Percentiles rank a stretch among this genome's conserved stretches.
Evolutionary conservation across 2,888 invertebrate species (phyloP).

Genomic region (Perizoma flavofasciatum): DNA sequence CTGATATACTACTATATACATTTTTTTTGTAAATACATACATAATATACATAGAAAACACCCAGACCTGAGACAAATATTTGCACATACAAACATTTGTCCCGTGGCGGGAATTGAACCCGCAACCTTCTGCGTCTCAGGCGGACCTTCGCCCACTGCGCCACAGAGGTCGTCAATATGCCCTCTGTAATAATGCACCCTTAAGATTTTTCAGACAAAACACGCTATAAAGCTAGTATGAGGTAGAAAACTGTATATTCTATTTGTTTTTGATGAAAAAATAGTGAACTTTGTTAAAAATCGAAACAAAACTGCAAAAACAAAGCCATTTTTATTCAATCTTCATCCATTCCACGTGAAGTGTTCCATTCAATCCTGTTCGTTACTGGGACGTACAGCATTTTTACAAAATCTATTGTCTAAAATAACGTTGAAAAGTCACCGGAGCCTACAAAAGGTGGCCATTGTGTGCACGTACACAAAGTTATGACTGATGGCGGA

Average conservation of each 20-base stretch:
- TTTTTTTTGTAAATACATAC: too few species aligned
- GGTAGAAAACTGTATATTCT: too few species aligned
- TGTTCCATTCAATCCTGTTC: slow-evolving; percentile 32
- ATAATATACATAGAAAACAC: too few species aligned
- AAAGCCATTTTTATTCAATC: slow-evolving; percentile 28
- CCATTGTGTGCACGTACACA: slow-evolving; percentile 55
- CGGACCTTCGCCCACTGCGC: too few species aligned
- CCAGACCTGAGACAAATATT: too few species aligned
- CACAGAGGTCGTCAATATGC: too few species aligned
- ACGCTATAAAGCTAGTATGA: too few species aligned
- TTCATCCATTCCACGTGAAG: slow-evolving; percentile 35
- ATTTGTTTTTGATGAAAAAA: not conserved
- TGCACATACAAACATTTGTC: too few species aligned
- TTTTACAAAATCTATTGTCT: slow-evolving; percentile 35
- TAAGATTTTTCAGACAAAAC: not conserved
- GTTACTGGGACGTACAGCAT: slow-evolving; percentile 29
- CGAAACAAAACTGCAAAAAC: slow-evolving; percentile 15
- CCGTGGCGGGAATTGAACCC: too few species aligned
- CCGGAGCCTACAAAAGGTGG: slow-evolving; percentile 45
- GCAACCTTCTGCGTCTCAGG: too few species aligned
- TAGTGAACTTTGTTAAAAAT: slow-evolving; percentile 6
- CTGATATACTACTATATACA: too few species aligned
- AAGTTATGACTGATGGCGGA: slow-evolving; percentile 76
- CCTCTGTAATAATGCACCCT: not conserved
- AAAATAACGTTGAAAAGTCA: slow-evolving; percentile 41